Base-by-base conservation (phyloP, 2,888 invertebrate genomes). In the Automeris io region DNA sequence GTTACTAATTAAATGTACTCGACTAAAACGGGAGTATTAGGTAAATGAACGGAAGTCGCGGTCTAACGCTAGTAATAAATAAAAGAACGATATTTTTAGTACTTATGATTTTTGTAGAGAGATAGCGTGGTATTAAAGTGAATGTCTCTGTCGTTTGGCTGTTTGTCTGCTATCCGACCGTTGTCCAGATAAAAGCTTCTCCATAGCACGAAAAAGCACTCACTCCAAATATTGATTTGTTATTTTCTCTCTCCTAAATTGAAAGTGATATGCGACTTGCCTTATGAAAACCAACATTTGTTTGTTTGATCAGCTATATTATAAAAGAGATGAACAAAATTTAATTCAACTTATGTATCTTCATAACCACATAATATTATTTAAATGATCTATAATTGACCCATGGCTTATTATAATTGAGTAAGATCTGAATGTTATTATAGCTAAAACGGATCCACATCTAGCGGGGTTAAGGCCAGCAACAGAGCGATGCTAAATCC, bases 141-240 rank as follows among this genome's bases (percentile, higher is more conserved):
- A 79, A 80, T 78, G 78, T 79, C 70, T 72, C 71, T 70, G 75
- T 78, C 73, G 65, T 71, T 68, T 66, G 70, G 68, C 73, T 82
- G 79, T 83, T 80, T 83, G 81, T 79, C 70, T 75, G 70, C 70
- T 65, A 73, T 70, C 72, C 74, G 77, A 74, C 82, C 82, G 81
- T 75, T 85, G 85, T 86, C 85, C 86, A 85, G 85, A 83, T 85
- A 86, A 86, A 86, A 86, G 86, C 81, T 86, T 80, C 82, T 82
- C 73, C 69, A 74, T 81, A 82, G 86, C 86, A 86, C 83, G 85
- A 85, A 83, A 86, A 85, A 86, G 85, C 86, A 86, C 86, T 86
- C 82, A 83, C 80, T 68, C 79, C 77, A 83, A 82, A 85, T 86
- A 86, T 86, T 85, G 85, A 86, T 86, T 83, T 85, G 85, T 83